Evolutionary conservation across 2,888 invertebrate species (phyloP).

Genomic region (Liposcelis brunnea): DNA sequence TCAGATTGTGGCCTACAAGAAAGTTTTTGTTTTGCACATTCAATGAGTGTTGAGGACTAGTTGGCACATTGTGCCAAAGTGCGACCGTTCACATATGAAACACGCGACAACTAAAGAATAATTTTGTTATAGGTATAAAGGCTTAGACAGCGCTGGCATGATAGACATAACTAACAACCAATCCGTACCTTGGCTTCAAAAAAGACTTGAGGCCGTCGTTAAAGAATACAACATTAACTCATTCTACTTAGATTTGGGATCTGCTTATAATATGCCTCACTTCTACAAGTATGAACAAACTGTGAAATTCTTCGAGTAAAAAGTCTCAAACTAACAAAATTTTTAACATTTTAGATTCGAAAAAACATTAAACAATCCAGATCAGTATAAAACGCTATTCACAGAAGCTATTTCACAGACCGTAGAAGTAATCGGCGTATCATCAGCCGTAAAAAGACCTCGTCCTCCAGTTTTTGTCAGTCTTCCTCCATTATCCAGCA

Average conservation of each 20-base stretch:
- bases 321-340: neutral
- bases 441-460: slow-evolving; percentile 65
- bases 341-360: slow-evolving; percentile 26
- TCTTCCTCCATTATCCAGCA: slow-evolving; percentile 67
- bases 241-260: slow-evolving; percentile 67
- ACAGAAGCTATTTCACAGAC: slow-evolving; percentile 38
- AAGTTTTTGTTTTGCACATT: too few relatives aligned
- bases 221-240: slow-evolving; percentile 65
- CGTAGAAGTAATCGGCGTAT: slow-evolving; percentile 58
- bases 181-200: slow-evolving; percentile 61
- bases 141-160: slow-evolving; percentile 61
- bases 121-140: slow-evolving; percentile 44
- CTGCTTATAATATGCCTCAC: slow-evolving; percentile 70
- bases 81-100: too few relatives aligned
- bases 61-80: too few relatives aligned
- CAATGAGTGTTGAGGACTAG: too few relatives aligned
- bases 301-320: neutral
- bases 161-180: slow-evolving; percentile 73
- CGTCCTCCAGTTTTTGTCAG: slow-evolving; percentile 73
- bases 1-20: too few relatives aligned
- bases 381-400: slow-evolving; percentile 62
- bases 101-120: too few relatives aligned
- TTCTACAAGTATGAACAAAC: slow-evolving; percentile 47
- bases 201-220: slow-evolving; percentile 50
- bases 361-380: slow-evolving; percentile 55